A percentile compares a stretch with the other conserved stretches of the same genome.
Conservation (phyloP, 2,797 vertebrate species). For the Macropodus opercularis region DNA sequence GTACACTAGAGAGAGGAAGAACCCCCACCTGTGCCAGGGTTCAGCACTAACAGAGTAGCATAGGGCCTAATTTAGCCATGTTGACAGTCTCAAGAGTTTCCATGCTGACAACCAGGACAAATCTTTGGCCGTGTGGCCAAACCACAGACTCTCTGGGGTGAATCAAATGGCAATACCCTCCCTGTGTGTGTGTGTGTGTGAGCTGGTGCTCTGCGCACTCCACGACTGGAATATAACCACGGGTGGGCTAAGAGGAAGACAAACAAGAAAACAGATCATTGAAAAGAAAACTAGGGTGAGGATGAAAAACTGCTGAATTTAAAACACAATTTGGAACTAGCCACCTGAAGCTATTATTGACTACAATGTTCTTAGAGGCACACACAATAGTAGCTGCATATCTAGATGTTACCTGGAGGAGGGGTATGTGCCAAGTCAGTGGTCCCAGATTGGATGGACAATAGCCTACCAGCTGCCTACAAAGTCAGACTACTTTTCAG, state of each 20-base stretch:
- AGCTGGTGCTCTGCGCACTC: slow-evolving; percentile 2
- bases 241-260: slow-evolving; percentile 23
- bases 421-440: too few relatives aligned
- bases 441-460: too few relatives aligned
- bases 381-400: too few relatives aligned
- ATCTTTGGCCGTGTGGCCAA: slow-evolving; percentile 64
- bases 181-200: slow-evolving; percentile 2
- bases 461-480: too few relatives aligned
- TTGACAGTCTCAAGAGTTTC: slow-evolving; percentile 57
- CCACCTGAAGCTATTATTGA: not conserved
- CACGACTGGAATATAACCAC: slow-evolving; percentile 21
- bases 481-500: too few relatives aligned
- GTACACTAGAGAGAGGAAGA: slow-evolving; percentile 37
- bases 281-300: slow-evolving; percentile 1
- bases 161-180: slow-evolving; percentile 22
- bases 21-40: slow-evolving; percentile 44
- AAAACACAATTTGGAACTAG: not conserved
- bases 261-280: slow-evolving; percentile 9
- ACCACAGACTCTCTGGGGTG: slow-evolving; percentile 53
- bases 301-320: not conserved
- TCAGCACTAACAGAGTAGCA: slow-evolving; percentile 22
- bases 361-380: too few relatives aligned
- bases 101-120: slow-evolving; percentile 74
- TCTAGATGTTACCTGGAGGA: too few relatives aligned
- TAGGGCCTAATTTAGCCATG: slow-evolving; percentile 52